Conservation (phyloP, 2,797 vertebrate genomes). For the Tapirus indicus region DNA sequence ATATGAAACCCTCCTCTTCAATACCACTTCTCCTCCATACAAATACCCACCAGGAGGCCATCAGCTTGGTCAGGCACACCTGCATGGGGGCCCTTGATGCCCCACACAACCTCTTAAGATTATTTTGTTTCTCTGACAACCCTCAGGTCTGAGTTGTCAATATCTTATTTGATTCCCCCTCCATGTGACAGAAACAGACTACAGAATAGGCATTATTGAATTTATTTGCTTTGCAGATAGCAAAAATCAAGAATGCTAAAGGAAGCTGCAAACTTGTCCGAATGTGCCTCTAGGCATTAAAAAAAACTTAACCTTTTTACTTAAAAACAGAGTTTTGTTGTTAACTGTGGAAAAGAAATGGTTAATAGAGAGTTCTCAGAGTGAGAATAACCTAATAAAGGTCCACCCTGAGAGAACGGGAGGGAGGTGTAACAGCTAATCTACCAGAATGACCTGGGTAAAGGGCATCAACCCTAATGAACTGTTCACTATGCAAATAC, state of each 20-base stretch:
- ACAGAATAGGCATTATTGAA: slow-evolving; percentile 62
- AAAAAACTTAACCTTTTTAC: slow-evolving; percentile 31
- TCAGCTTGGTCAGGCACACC: neutral
- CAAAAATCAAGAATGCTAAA: slow-evolving; percentile 52
- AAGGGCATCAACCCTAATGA: slow-evolving; percentile 25
- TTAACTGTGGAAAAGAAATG: slow-evolving; percentile 47
- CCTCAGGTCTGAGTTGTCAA: neutral
- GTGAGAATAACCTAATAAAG: slow-evolving; percentile 7
- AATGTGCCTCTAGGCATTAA: slow-evolving; percentile 8
- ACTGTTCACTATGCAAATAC: slow-evolving; percentile 9
- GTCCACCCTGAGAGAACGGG: neutral
- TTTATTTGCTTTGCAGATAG: slow-evolving; percentile 74
- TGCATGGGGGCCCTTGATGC: neutral
- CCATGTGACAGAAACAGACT: neutral
- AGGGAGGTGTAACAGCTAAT: neutral
- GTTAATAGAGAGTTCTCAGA: slow-evolving; percentile 45
- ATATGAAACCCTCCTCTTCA: neutral
- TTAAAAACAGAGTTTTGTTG: slow-evolving; percentile 46
- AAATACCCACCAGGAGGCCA: neutral
- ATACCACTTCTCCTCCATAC: neutral
- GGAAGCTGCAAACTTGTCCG: slow-evolving; percentile 44
- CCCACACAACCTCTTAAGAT: neutral
- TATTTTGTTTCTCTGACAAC: neutral
- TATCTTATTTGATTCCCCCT: neutral
- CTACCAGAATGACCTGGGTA: neutral